A percentile compares a stretch with the other conserved stretches of the same genome.
phyloP scores from a whole-genome alignment of 2,797 vertebrate species.

The Sebastes cheni region DNA sequence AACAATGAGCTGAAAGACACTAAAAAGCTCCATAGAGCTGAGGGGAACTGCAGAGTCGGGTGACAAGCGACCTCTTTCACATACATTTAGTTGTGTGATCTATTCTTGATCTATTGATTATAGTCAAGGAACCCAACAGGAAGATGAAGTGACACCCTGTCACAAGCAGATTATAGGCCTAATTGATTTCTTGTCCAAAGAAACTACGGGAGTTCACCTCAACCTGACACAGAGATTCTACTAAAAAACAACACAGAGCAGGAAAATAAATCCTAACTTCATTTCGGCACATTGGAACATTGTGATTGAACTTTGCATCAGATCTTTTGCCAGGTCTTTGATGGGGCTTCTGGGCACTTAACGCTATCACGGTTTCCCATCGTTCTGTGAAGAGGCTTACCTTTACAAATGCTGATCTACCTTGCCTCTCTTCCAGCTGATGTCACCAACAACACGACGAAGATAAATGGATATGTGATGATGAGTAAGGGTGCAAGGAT shows the following conservation, averaged over 20 bases:
- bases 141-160: not conserved
- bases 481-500: not conserved
- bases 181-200: not conserved
- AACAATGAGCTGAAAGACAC: too few species aligned
- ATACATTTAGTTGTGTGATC: too few species aligned
- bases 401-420: not conserved
- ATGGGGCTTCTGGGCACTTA: not conserved
- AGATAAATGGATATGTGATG: not conserved
- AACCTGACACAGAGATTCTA: not conserved
- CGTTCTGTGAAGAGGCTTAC: not conserved
- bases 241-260: not conserved
- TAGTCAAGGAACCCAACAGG: not conserved
- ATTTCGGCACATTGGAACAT: conserved; percentile 7
- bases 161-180: not conserved
- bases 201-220: not conserved
- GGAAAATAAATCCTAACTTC: conserved; percentile 13
- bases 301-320: not conserved
- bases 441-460: not conserved
- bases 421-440: not conserved
- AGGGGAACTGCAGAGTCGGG: too few species aligned
- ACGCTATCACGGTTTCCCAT: conserved; percentile 8
- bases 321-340: conserved; percentile 28
- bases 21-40: too few species aligned
- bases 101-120: too few species aligned
- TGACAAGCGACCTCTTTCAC: too few species aligned